Conservation (phyloP, 92 coral and sea anemone species). For the Plumapathes pennacea region DNA sequence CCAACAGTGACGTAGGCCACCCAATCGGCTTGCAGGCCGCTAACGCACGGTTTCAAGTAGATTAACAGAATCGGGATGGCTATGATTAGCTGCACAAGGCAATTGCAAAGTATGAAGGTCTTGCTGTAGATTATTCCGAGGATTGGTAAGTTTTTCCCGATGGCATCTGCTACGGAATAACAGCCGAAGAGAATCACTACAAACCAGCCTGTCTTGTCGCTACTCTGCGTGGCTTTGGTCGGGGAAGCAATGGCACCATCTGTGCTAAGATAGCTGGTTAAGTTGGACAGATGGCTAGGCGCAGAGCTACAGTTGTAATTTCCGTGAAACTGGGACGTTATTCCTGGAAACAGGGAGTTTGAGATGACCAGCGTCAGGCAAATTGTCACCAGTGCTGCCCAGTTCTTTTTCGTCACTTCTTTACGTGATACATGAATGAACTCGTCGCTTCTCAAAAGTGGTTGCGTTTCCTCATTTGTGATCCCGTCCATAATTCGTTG, state of each 20-base stretch:
- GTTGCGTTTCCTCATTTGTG: constrained; percentile 51
- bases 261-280: neutral
- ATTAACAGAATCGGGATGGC: constrained; percentile 77
- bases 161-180: constrained; percentile 78
- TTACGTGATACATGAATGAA: constrained; percentile 31
- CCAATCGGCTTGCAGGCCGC: constrained; percentile 77
- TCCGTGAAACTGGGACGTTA: constrained; percentile 85
- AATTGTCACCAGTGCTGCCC: constrained; percentile 60
- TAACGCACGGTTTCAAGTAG: constrained; percentile 79
- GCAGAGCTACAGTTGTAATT: constrained; percentile 65
- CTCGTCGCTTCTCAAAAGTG: constrained; percentile 43
- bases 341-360: constrained; percentile 81
- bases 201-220: constrained; percentile 91
- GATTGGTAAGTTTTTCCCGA: constrained; percentile 82
- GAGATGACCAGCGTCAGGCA: constrained; percentile 73
- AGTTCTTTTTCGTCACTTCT: constrained; percentile 54
- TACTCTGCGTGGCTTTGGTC: constrained; percentile 18
- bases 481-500: neutral
- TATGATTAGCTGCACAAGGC: constrained; percentile 68
- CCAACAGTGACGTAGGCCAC: constrained; percentile 72
- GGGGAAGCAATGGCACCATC: constrained; percentile 1
- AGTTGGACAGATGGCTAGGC: constrained; percentile 1
- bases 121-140: constrained; percentile 80
- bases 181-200: constrained; percentile 82
- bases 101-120: constrained; percentile 58